Percentiles rank a stretch among this genome's conserved stretches.
phyloP scores from a whole-genome alignment of 2,888 invertebrate species.

The Bembecia ichneumoniformis region DNA sequence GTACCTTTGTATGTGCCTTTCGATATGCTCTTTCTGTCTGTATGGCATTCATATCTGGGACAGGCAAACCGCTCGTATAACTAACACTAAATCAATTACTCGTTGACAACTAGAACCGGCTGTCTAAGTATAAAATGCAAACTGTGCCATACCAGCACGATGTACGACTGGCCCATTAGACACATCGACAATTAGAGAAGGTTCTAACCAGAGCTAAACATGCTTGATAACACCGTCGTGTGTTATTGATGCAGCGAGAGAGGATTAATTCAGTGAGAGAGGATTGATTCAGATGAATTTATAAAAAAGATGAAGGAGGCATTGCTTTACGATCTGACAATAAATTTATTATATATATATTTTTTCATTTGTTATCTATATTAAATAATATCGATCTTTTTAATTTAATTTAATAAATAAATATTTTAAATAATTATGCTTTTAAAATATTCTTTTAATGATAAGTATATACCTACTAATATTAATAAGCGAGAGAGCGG shows the following conservation, averaged over 20 bases:
- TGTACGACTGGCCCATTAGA: constrained; percentile 3
- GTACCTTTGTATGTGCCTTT: too few relatives aligned
- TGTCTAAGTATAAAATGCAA: constrained; percentile 8
- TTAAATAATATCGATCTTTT: too few relatives aligned
- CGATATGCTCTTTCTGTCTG: too few relatives aligned
- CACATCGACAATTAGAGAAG: constrained; percentile 8
- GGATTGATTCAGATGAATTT: not conserved
- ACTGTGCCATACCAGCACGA: constrained; percentile 1
- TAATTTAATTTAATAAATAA: too few relatives aligned
- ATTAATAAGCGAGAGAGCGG: too few relatives aligned
- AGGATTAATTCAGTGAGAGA: constrained; percentile 3
- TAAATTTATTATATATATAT: too few relatives aligned
- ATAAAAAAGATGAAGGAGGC: not conserved
- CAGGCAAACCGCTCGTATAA: not conserved
- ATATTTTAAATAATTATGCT: too few relatives aligned
- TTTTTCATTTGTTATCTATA: too few relatives aligned
- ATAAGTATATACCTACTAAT: too few relatives aligned
- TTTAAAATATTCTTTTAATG: too few relatives aligned
- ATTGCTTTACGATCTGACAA: not conserved
- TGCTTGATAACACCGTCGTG: constrained; percentile 36
- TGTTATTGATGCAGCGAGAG: constrained; percentile 27
- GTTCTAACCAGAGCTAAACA: constrained; percentile 24
- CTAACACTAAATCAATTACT: constrained; percentile 7
- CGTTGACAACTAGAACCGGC: constrained; percentile 7
- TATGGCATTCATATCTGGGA: not conserved